Conservation (phyloP, 2,888 invertebrate species). For the Apotomis betuletana region DNA sequence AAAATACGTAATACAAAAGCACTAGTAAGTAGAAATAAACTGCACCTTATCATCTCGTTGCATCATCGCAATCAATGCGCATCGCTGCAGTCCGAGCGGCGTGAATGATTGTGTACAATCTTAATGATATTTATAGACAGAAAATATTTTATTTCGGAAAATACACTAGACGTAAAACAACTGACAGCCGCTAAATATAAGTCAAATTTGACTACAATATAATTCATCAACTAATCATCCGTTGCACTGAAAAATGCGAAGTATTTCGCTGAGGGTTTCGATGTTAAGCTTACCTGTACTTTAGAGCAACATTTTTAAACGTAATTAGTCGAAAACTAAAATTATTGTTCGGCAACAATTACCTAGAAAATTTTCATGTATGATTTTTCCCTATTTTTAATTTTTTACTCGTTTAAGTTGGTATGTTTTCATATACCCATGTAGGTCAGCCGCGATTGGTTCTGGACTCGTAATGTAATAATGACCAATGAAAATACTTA, state of each 20-base stretch:
- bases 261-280: constrained; percentile 18
- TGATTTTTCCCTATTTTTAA: constrained; percentile 67
- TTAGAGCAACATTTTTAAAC: constrained; percentile 64
- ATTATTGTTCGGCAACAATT: constrained; percentile 63
- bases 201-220: constrained; percentile 56
- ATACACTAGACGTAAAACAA: constrained; percentile 77
- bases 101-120: constrained; percentile 62
- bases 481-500: constrained; percentile 26
- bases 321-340: constrained; percentile 54
- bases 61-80: constrained; percentile 74
- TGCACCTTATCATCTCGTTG: constrained; percentile 83
- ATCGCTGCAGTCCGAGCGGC: constrained; percentile 72
- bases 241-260: constrained; percentile 14
- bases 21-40: constrained; percentile 42
- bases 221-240: constrained; percentile 33
- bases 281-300: constrained; percentile 62
- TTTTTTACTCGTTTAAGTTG: constrained; percentile 50
- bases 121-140: constrained; percentile 50
- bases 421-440: constrained; percentile 37
- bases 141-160: constrained; percentile 53
- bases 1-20: constrained; percentile 50
- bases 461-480: neutral
- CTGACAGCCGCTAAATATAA: constrained; percentile 79
- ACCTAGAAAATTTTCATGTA: constrained; percentile 63
- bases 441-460: constrained; percentile 29